Conservation (phyloP, 2,888 invertebrate species). For the Drosophila bunnanda region DNA sequence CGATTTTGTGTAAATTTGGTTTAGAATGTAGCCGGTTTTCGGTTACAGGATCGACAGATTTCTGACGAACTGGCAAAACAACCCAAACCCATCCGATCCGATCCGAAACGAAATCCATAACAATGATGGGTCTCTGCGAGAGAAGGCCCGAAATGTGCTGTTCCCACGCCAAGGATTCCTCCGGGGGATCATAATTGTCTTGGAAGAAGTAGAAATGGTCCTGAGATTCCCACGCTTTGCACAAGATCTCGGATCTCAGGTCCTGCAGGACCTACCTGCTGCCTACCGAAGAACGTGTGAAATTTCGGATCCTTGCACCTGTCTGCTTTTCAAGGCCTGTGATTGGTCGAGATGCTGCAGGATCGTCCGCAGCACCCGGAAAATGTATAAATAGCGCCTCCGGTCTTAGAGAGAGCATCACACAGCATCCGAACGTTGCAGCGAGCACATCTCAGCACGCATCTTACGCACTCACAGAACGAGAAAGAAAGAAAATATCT, state of each 20-base stretch:
- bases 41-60: constrained; percentile 40
- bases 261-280: constrained; percentile 75
- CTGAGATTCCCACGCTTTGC: constrained; percentile 79
- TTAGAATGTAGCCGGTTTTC: constrained; percentile 31
- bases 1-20: constrained; percentile 32
- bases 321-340: constrained; percentile 50
- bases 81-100: constrained; percentile 5
- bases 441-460: constrained; percentile 51
- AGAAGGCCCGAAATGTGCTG: constrained; percentile 30
- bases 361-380: constrained; percentile 20
- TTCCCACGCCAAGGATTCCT: constrained; percentile 62
- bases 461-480: constrained; percentile 14
- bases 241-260: constrained; percentile 44
- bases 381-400: constrained; percentile 74
- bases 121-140: constrained; percentile 27
- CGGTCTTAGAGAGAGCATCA: constrained; percentile 54
- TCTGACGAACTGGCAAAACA: constrained; percentile 41
- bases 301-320: constrained; percentile 76
- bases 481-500: constrained; percentile 14
- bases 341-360: constrained; percentile 78
- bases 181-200: constrained; percentile 56
- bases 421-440: constrained; percentile 54
- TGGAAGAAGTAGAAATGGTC: constrained; percentile 27
- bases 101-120: constrained; percentile 12
- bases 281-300: constrained; percentile 71